These are phyloP conservation scores for Exocentrus adspersus DNA, from an alignment of 2,888 invertebrate genomes.

Conservation along the genomic window DNA sequence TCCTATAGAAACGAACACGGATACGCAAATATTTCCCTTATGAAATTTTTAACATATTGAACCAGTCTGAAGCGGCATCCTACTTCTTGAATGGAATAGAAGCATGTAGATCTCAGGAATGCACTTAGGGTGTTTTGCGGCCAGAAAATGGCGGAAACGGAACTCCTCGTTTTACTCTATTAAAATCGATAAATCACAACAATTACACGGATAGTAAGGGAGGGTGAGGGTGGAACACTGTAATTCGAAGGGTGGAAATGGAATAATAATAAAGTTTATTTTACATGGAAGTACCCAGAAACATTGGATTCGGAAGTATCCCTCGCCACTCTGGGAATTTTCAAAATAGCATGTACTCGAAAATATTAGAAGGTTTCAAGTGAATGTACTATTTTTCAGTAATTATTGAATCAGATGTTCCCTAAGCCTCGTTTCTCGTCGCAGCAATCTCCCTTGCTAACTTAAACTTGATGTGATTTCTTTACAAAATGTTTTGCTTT, in stretches of 20 bases:
- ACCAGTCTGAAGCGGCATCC: background rate
- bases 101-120: background rate
- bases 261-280: too few species aligned
- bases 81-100: background rate
- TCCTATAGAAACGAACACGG: too few species aligned
- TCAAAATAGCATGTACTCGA: too few species aligned
- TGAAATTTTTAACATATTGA: background rate
- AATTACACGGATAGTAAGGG: background rate
- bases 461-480: background rate
- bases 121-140: slow-evolving; percentile 1
- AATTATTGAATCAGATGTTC: too few species aligned
- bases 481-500: slow-evolving; percentile 7
- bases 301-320: too few species aligned
- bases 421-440: too few species aligned
- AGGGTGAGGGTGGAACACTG: too few species aligned
- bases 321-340: too few species aligned
- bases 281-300: too few species aligned
- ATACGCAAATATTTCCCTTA: too few species aligned
- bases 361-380: background rate
- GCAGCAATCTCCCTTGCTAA: background rate
- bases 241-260: too few species aligned
- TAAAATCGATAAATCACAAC: background rate
- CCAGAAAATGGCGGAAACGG: background rate
- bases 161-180: background rate
- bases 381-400: too few species aligned